These are phyloP conservation scores for Arrhopalites spinosus DNA, from an alignment of 2,888 invertebrate genomes.

Conservation along the genomic window DNA sequence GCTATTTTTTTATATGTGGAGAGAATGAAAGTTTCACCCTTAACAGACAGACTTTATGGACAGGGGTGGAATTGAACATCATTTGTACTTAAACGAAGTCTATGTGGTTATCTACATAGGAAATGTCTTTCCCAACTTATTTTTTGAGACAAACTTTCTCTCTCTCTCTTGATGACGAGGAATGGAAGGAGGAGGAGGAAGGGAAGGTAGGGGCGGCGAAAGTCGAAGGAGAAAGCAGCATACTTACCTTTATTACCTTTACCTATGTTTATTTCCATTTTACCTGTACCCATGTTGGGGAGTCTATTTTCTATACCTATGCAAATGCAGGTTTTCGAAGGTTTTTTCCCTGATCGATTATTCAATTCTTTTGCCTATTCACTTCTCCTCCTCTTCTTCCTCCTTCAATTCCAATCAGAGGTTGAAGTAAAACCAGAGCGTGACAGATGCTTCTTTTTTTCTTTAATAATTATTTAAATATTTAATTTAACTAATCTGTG, in stretches of 20 bases:
- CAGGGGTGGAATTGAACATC: conserved; percentile 8
- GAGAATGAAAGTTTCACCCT: not conserved
- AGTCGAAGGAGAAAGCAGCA: not conserved
- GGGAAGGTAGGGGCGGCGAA: not conserved
- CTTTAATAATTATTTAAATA: no score
- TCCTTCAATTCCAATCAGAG: conserved; percentile 9
- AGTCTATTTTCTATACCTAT: no score
- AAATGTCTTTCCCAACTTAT: conserved; percentile 7
- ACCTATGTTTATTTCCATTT: no score
- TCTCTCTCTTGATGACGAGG: not conserved
- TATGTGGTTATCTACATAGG: conserved; percentile 11
- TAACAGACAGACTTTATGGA: conserved; percentile 18
- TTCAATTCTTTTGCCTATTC: conserved; percentile 4
- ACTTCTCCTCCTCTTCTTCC: not conserved
- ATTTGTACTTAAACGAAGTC: conserved; percentile 13
- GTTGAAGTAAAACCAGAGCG: no score
- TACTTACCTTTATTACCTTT: not conserved
- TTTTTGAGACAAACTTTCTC: conserved; percentile 4
- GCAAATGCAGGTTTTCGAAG: no score
- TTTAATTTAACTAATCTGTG: no score
- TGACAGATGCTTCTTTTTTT: no score
- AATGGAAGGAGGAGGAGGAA: not conserved
- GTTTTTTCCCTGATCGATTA: not conserved
- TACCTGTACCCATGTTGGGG: no score
- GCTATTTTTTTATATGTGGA: not conserved